Conservation (phyloP, 2,888 invertebrate species). For the Synanthedon myopaeformis region DNA sequence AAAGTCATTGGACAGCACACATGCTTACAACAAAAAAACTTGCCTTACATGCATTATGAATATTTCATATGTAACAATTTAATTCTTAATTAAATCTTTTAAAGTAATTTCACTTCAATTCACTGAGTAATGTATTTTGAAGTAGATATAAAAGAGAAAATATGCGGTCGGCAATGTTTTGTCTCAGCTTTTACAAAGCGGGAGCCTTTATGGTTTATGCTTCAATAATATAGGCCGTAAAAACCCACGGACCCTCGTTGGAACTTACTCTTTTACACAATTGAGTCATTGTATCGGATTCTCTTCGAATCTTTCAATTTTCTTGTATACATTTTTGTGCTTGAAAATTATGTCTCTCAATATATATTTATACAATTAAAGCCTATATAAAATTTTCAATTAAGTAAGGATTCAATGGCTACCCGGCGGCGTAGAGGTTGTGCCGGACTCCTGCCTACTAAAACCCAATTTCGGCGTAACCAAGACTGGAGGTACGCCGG, state of each 20-base stretch:
- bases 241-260: slow-evolving; percentile 40
- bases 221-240: slow-evolving; percentile 59
- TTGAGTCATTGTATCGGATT: slow-evolving; percentile 44
- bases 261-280: slow-evolving; percentile 40
- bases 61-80: no score
- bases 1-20: no score
- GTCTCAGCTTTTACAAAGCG: slow-evolving; percentile 53
- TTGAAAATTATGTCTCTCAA: no score
- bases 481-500: no score
- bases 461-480: no score
- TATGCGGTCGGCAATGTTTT: slow-evolving; percentile 48
- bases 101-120: slow-evolving; percentile 34
- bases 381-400: no score
- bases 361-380: no score
- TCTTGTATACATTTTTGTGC: slow-evolving; percentile 11
- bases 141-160: slow-evolving; percentile 40
- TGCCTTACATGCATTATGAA: no score
- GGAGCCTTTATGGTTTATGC: slow-evolving; percentile 58
- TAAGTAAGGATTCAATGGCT: no score
- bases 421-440: no score
- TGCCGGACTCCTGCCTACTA: no score
- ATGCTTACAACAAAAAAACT: no score
- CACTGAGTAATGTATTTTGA: slow-evolving; percentile 35
- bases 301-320: slow-evolving; percentile 31
- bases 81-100: slow-evolving; percentile 15